phyloP scores from a whole-genome alignment of 2,113 vertebrate genomes.

The Plecotus auritus region DNA sequence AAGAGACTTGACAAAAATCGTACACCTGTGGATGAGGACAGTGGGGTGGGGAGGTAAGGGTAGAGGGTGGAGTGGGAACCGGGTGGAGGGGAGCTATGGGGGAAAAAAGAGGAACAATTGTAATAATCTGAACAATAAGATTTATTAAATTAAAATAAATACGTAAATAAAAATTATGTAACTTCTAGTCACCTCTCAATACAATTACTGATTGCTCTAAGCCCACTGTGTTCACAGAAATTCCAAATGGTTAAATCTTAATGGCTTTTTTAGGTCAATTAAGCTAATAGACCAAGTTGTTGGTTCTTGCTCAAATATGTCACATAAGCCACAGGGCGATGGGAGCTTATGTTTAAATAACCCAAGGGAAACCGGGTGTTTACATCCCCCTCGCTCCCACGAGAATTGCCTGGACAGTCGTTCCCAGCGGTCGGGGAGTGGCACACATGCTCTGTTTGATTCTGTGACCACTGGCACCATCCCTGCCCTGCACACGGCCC shows the following conservation, averaged over 20 bases:
- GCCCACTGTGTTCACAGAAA: neutral
- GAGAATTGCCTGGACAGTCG: neutral
- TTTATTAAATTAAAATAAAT: no score
- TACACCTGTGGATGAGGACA: no score
- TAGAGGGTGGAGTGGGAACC: no score
- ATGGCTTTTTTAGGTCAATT: neutral
- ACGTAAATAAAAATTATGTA: neutral
- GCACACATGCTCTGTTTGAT: neutral
- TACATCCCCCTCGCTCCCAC: neutral
- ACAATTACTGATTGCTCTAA: no score
- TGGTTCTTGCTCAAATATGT: neutral
- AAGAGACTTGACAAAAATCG: no score
- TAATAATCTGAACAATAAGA: no score
- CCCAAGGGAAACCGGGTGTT: neutral
- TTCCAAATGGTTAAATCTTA: neutral
- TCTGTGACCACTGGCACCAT: neutral
- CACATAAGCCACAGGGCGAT: neutral
- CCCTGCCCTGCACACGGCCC: neutral
- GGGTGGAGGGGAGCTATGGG: no score
- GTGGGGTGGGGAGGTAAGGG: no score
- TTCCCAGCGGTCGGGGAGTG: neutral
- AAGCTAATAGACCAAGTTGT: neutral
- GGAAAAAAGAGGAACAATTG: no score
- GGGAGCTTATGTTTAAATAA: neutral
- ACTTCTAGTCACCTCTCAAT: neutral